Evolutionary conservation across 2,113 vertebrate genomes (phyloP).

Genomic region (Pterocles gutturalis): DNA sequence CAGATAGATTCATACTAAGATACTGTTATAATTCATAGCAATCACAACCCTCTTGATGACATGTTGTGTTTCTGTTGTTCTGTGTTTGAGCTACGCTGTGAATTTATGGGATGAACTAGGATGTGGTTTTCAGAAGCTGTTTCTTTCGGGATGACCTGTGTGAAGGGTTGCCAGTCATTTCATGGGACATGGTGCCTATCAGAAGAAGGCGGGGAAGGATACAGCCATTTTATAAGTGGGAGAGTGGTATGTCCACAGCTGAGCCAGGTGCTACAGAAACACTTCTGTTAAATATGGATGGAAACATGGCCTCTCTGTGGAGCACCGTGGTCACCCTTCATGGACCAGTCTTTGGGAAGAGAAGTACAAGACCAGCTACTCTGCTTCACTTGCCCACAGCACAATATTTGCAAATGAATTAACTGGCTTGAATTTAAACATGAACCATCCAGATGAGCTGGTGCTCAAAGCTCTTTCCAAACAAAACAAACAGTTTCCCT

Average conservation of each 20-base stretch:
- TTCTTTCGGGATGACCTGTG: not conserved
- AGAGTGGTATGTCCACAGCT: rapidly evolving
- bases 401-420: not conserved
- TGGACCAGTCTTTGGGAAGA: not conserved
- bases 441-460: not conserved
- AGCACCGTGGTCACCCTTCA: not conserved
- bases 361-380: not conserved
- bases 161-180: not conserved
- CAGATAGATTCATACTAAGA: not conserved
- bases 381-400: not conserved
- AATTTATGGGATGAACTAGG: not conserved
- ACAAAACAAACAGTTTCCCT: not conserved
- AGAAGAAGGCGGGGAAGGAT: not conserved
- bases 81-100: not conserved
- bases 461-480: not conserved
- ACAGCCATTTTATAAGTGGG: not conserved
- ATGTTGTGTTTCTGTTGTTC: not conserved
- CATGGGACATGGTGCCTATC: not conserved
- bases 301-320: not conserved
- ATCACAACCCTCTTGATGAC: not conserved
- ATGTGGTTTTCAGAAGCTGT: not conserved
- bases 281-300: not conserved
- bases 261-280: not conserved
- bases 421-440: conserved; percentile 10
- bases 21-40: conserved; percentile 4